A percentile compares a stretch with the other conserved stretches of the same genome.
Conservation (phyloP, 2,888 invertebrate genomes). For the Elegia similella region DNA sequence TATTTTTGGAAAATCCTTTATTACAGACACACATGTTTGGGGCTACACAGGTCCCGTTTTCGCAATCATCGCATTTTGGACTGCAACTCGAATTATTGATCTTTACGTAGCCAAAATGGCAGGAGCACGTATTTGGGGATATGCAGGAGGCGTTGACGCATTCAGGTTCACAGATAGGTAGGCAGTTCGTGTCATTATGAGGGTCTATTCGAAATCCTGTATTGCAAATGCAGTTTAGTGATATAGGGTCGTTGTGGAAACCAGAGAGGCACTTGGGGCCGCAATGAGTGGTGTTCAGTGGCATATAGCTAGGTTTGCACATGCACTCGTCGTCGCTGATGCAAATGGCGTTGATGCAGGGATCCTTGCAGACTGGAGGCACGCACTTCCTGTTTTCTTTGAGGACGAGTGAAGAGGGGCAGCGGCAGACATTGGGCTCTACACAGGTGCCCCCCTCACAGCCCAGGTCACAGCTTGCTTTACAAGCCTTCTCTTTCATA, state of each 20-base stretch:
- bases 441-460: slow-evolving; percentile 38
- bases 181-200: slow-evolving; percentile 26
- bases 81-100: slow-evolving; percentile 26
- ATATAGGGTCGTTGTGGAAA: slow-evolving; percentile 5
- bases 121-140: slow-evolving; percentile 51
- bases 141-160: slow-evolving; percentile 55
- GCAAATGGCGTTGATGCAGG: slow-evolving; percentile 44
- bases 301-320: slow-evolving; percentile 14
- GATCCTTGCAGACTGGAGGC: slow-evolving; percentile 39
- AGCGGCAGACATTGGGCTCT: slow-evolving; percentile 33
- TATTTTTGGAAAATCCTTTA: slow-evolving; percentile 46
- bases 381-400: slow-evolving; percentile 10
- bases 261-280: slow-evolving; percentile 19
- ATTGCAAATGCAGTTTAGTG: slow-evolving; percentile 11
- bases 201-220: slow-evolving; percentile 9
- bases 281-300: slow-evolving; percentile 23
- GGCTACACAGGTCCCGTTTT: slow-evolving; percentile 57
- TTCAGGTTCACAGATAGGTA: slow-evolving; percentile 32
- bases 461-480: slow-evolving; percentile 9
- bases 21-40: slow-evolving; percentile 60
- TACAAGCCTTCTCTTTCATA: slow-evolving; percentile 2
- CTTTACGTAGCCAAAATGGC: slow-evolving; percentile 38
- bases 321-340: slow-evolving; percentile 19
- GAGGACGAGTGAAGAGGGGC: slow-evolving; percentile 28
- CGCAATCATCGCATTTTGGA: slow-evolving; percentile 35